A percentile compares a stretch with the other conserved stretches of the same genome.
These are phyloP conservation scores for Pardalotus punctatus DNA, from an alignment of 2,113 vertebrate genomes.

Conservation along the genomic window DNA sequence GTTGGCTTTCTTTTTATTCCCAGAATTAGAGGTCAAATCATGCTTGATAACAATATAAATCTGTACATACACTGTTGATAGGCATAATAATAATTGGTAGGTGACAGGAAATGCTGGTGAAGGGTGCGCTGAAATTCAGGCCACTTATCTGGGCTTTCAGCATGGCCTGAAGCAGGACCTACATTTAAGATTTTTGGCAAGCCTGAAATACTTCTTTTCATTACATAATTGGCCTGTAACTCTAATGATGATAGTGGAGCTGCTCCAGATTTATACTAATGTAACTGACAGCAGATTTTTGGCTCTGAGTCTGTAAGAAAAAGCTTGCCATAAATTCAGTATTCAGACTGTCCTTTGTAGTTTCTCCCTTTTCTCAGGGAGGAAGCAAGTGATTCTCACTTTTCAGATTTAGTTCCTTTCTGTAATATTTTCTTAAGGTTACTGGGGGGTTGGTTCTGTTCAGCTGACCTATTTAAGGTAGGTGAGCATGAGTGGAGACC, in stretches of 20 bases:
- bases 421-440: slow-evolving; percentile 9
- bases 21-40: slow-evolving; percentile 22
- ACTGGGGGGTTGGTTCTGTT: neutral
- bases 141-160: slow-evolving; percentile 36
- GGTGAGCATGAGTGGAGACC: neutral
- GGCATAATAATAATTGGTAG: neutral
- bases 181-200: slow-evolving; percentile 59
- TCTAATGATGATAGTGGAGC: slow-evolving; percentile 63
- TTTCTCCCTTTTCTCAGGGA: neutral
- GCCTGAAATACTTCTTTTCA: slow-evolving; percentile 50
- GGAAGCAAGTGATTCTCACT: neutral
- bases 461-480: slow-evolving; percentile 40
- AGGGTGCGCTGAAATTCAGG: slow-evolving; percentile 32
- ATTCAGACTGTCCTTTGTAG: slow-evolving; percentile 36
- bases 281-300: slow-evolving; percentile 64
- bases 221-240: slow-evolving; percentile 64
- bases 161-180: neutral
- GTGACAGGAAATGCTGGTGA: neutral
- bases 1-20: neutral
- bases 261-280: slow-evolving; percentile 61
- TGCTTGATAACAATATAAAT: neutral
- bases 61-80: neutral
- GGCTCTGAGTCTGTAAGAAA: slow-evolving; percentile 41
- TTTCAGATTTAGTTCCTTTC: slow-evolving; percentile 6
- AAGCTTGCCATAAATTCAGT: slow-evolving; percentile 41